Percentiles rank a stretch among this genome's conserved stretches.
phyloP scores from a whole-genome alignment of 2,888 invertebrate genomes.

The Tipula helvola region DNA sequence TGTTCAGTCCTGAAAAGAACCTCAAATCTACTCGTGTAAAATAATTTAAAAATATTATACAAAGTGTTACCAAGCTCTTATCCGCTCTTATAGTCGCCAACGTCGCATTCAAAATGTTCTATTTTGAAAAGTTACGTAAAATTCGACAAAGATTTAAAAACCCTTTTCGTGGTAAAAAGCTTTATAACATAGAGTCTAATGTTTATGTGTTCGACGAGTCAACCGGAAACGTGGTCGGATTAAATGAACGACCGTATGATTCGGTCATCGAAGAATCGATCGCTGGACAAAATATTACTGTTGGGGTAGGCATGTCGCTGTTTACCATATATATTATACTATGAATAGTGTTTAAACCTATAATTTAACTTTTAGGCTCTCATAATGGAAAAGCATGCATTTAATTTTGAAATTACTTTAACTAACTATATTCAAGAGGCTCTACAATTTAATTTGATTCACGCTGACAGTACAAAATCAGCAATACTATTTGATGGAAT shows the following conservation, averaged over 20 bases:
- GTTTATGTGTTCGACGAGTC: background rate
- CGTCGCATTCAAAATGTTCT: background rate
- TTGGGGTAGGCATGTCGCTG: background rate
- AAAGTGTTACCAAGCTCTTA: no score
- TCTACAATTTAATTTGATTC: background rate
- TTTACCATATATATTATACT: no score
- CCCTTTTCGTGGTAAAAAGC: background rate
- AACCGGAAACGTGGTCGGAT: background rate
- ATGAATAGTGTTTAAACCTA: no score
- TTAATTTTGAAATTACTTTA: background rate
- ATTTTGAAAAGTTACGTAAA: background rate
- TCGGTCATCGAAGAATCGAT: background rate
- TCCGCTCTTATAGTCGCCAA: no score
- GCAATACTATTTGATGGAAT: background rate
- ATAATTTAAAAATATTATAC: no score
- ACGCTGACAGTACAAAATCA: background rate
- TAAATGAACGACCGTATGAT: background rate
- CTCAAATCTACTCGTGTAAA: no score
- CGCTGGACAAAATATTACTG: background rate
- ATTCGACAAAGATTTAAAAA: no score
- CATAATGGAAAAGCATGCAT: background rate
- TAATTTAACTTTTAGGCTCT: no score
- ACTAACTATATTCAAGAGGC: background rate
- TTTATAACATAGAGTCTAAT: background rate
- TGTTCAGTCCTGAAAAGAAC: background rate